Base-by-base conservation (phyloP, 2,113 vertebrate species). In the Gila orcuttii region DNA sequence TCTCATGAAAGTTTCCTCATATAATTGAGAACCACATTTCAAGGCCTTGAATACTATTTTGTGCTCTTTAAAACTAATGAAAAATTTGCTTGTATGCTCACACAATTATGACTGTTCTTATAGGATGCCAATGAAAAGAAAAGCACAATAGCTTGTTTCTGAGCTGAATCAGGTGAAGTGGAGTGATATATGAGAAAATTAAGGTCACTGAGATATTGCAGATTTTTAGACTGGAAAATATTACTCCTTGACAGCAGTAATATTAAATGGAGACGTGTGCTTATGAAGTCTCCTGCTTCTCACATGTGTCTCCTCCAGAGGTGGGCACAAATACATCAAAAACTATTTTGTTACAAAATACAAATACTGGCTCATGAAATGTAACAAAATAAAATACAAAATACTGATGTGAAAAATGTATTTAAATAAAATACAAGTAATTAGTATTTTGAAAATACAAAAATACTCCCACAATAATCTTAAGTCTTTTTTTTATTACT, bases 31-130 rank as follows among this genome's bases (percentile, higher is more conserved):
- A 55, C 17, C 79, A 80, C 13, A 47, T 81, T 64, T 64, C 78
- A 80, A 47, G 47, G 39, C 15, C 9, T 81, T 81, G n/a, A 62
- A 60, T 64, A 62, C 62, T 21, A 80, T 23, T 50, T 64, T 45
- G 78, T 19, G 78, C 77, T 10, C 12, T 79, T 79, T 28, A 60
- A 60, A 23, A 42, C 33, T 17, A 60, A 66, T 81, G n/a, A 81
- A 66, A 45, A 81, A 59, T 59, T 47, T 0, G 7, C 28, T 47
- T 66, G 31, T 47, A 31, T 47, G 42, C 59, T 66, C 59, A 21
- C 39, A 66, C 52, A n/a, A 31, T 47, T 6, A 66, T 81, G 8
- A 47, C 25, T n/a, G 13, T 64, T 80, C 4, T 28, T 23, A 57
- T 55, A 28, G 59, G 39, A n/a, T 5, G 13, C n/a, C 25, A 19